These are phyloP conservation scores for Takifugu bimaculatus DNA, from an alignment of 2,113 vertebrate species.

Conservation along the genomic window DNA sequence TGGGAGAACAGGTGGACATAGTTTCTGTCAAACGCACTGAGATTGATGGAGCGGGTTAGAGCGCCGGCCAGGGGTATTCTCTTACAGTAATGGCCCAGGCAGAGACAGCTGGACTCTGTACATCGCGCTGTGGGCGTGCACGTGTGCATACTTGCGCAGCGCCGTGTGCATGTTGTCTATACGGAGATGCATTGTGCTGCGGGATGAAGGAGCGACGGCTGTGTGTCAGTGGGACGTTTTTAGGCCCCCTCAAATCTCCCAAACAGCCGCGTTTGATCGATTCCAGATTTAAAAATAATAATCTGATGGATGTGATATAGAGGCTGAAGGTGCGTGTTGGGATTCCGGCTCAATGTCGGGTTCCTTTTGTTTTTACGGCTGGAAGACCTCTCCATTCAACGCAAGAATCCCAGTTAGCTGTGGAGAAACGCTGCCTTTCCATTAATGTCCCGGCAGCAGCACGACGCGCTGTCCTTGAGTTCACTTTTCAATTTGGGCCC, in stretches of 20 bases:
- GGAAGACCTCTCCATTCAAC: no score
- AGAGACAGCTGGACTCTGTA: conserved; percentile 61
- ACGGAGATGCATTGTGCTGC: conserved; percentile 27
- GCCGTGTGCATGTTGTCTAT: conserved; percentile 13
- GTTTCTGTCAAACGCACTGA: conserved; percentile 69
- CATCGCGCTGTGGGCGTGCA: conserved; percentile 46
- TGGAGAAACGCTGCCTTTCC: no score
- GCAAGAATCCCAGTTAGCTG: no score
- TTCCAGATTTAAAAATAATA: no score
- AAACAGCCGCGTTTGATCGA: no score
- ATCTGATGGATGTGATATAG: no score
- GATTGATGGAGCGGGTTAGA: conserved; percentile 72
- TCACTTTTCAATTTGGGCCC: no score
- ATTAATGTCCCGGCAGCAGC: no score
- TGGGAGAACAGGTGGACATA: conserved; percentile 78
- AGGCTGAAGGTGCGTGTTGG: no score
- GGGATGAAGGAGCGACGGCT: background rate
- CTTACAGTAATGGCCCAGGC: conserved; percentile 62
- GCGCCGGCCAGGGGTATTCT: conserved; percentile 54
- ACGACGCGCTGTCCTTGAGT: no score
- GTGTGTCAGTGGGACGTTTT: background rate
- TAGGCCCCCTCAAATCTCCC: background rate
- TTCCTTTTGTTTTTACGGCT: no score
- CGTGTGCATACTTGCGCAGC: conserved; percentile 37
- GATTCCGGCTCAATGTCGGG: no score